These are phyloP conservation scores for Heterotilapia buettikoferi DNA, from an alignment of 2,113 vertebrate genomes.

Conservation along the genomic window DNA sequence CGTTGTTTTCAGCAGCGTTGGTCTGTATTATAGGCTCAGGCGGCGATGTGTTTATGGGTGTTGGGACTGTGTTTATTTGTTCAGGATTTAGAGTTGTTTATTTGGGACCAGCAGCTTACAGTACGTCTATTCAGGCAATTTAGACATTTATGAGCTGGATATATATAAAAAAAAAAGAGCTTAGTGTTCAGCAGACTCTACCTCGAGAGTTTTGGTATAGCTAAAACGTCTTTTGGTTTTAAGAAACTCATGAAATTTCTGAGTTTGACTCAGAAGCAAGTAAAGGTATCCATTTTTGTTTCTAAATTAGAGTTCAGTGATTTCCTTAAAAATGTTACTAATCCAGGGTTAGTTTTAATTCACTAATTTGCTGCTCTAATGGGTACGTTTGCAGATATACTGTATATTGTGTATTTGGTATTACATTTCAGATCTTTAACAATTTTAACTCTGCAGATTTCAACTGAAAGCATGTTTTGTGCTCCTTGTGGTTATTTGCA, in stretches of 20 bases:
- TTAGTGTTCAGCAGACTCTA: constrained; percentile 1
- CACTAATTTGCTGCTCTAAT: background rate
- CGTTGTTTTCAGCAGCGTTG: background rate
- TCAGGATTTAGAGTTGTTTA: constrained; percentile 33
- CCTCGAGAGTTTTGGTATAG: background rate
- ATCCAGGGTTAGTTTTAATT: background rate
- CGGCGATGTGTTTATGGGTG: constrained; percentile 37
- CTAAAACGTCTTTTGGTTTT: background rate
- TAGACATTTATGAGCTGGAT: constrained; percentile 10
- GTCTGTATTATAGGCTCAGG: background rate
- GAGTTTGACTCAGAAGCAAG: background rate
- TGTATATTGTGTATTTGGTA: background rate
- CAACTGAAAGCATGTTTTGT: background rate
- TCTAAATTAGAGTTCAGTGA: background rate
- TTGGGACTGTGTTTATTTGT: constrained; percentile 22
- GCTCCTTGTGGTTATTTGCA: background rate
- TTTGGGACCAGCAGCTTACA: background rate
- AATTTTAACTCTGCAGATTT: background rate
- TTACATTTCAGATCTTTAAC: background rate
- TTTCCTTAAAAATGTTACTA: background rate
- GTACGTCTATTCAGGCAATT: constrained; percentile 2
- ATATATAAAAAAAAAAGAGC: background rate
- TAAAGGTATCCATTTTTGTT: background rate
- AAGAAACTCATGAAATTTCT: background rate
- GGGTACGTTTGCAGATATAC: background rate